Conservation (phyloP, 2,888 invertebrate genomes). For the Pachycephus smyrnensis region DNA sequence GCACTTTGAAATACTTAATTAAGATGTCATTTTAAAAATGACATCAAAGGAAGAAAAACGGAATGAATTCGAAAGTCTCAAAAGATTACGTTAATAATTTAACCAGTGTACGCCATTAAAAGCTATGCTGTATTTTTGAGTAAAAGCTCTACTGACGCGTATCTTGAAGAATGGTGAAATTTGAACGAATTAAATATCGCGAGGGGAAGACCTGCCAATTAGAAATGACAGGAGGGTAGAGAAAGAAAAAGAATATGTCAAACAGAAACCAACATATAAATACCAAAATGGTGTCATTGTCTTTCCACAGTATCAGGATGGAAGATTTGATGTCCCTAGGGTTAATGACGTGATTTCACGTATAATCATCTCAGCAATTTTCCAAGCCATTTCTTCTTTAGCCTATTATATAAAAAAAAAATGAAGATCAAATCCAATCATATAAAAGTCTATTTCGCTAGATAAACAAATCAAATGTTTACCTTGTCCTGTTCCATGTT, state of each 20-base stretch:
- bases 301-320: slow-evolving; percentile 46
- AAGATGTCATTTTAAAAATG: background rate
- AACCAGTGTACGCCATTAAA: too few relatives aligned
- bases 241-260: background rate
- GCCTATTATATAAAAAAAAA: slow-evolving; percentile 65
- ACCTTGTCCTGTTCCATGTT: slow-evolving; percentile 86
- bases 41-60: too few relatives aligned
- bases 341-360: slow-evolving; percentile 94
- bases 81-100: too few relatives aligned
- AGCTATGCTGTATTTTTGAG: background rate
- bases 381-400: slow-evolving; percentile 97
- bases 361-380: slow-evolving; percentile 97
- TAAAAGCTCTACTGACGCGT: background rate
- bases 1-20: background rate
- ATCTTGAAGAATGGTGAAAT: background rate
- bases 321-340: slow-evolving; percentile 67
- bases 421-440: background rate
- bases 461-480: slow-evolving; percentile 28
- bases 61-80: too few relatives aligned
- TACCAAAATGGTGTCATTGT: background rate
- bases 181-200: background rate
- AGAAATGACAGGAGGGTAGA: background rate
- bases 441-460: background rate
- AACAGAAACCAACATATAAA: background rate
- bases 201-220: background rate